phyloP scores from a whole-genome alignment of 2,113 vertebrate genomes.

The Burhinus oedicnemus region DNA sequence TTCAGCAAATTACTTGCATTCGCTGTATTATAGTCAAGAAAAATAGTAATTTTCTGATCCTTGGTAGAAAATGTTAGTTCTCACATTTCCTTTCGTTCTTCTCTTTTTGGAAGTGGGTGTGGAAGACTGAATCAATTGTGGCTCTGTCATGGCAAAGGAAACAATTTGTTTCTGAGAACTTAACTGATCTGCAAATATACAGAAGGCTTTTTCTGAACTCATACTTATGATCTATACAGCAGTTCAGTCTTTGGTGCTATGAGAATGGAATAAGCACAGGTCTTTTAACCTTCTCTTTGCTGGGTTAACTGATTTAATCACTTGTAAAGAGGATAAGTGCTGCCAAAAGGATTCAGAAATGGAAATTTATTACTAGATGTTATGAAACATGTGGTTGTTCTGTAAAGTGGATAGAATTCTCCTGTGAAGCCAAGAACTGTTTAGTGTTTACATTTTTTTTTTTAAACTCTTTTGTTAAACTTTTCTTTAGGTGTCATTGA shows the following conservation, averaged over 20 bases:
- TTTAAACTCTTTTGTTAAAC: background rate
- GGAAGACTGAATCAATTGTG: conserved; percentile 62
- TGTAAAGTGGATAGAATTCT: background rate
- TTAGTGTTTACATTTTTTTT: background rate
- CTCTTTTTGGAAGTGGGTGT: conserved; percentile 39
- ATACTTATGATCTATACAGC: background rate
- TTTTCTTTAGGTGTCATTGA: background rate
- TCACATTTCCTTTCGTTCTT: conserved; percentile 62
- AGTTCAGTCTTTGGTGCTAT: conserved; percentile 2
- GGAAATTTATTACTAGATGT: background rate
- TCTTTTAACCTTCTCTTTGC: conserved; percentile 44
- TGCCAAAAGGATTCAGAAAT: conserved; percentile 39
- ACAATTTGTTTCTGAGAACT: conserved; percentile 43
- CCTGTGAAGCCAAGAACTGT: background rate
- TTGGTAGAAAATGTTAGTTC: conserved; percentile 64
- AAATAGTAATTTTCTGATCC: conserved; percentile 52
- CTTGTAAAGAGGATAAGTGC: conserved; percentile 8
- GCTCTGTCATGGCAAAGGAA: conserved; percentile 56
- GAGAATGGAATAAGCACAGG: conserved; percentile 16
- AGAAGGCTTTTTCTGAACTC: conserved; percentile 19
- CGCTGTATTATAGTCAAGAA: conserved; percentile 50
- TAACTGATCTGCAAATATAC: conserved; percentile 11
- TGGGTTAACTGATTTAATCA: conserved; percentile 51
- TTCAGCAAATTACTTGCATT: conserved; percentile 63
- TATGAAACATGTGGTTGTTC: background rate